A percentile compares a stretch with the other conserved stretches of the same genome.
Evolutionary conservation across 2,113 vertebrate species (phyloP).

Genomic region (Meleagris gallopavo): DNA sequence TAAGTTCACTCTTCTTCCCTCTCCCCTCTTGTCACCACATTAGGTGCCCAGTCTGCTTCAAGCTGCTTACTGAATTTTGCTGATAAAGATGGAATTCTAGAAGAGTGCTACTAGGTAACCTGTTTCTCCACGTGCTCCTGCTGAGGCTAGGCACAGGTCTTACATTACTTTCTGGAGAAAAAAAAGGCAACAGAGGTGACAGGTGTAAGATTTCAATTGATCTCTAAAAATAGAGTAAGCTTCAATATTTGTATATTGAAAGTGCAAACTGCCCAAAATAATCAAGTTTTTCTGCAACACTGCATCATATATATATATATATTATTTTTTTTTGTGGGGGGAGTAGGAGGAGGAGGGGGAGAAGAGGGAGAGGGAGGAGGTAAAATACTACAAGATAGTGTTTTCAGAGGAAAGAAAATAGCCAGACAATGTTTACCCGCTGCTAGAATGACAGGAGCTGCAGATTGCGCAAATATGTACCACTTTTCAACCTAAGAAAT

Average conservation of each 20-base stretch:
- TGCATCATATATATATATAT: too few species aligned
- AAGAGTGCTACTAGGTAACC: neutral
- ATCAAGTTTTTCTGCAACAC: neutral
- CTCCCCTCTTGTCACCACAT: neutral
- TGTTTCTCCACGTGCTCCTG: neutral
- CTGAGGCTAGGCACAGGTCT: neutral
- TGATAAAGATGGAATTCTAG: neutral
- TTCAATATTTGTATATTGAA: slow-evolving; percentile 1
- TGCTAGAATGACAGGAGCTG: neutral
- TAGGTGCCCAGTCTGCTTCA: neutral
- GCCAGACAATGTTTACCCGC: neutral
- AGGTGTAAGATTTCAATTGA: neutral
- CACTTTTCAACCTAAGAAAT: neutral
- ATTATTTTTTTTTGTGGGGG: too few species aligned
- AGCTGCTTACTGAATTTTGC: neutral
- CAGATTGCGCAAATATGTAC: neutral
- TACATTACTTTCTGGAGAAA: neutral
- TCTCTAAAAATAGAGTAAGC: slow-evolving; percentile 7
- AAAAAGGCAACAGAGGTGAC: neutral
- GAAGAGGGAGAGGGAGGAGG: too few species aligned
- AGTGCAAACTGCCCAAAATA: neutral
- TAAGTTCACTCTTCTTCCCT: neutral
- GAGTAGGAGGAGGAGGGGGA: too few species aligned
- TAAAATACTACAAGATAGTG: neutral
- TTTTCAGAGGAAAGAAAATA: slow-evolving; percentile 19